These are phyloP conservation scores for Centropristis striata DNA, from an alignment of 2,113 vertebrate species.

Conservation along the genomic window DNA sequence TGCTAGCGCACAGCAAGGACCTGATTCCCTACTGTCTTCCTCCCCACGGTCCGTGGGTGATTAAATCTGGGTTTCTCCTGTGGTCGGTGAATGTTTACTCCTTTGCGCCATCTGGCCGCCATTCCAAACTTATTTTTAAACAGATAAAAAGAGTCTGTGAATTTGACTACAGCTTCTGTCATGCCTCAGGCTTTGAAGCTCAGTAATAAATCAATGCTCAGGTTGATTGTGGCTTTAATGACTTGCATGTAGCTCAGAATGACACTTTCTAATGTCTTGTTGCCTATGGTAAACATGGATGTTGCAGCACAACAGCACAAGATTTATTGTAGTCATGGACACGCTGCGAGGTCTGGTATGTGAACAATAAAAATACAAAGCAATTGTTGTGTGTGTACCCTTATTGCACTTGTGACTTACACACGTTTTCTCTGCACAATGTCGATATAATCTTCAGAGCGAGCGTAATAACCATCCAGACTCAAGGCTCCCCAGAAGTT, in stretches of 20 bases:
- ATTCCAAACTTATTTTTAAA: constrained; percentile 43
- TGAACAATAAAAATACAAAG: constrained; percentile 25
- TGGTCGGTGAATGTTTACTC: constrained; percentile 22
- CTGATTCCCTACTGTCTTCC: neutral
- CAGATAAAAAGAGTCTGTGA: constrained; percentile 17
- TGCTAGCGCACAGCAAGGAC: neutral
- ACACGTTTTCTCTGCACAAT: constrained; percentile 96
- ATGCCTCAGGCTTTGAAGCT: neutral
- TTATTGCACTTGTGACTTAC: constrained; percentile 86
- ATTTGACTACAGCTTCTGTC: constrained; percentile 5
- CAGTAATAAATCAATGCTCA: constrained; percentile 11
- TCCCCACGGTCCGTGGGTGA: neutral
- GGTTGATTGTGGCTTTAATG: neutral
- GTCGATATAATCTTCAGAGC: constrained; percentile 97
- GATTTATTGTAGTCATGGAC: constrained; percentile 18
- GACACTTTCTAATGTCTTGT: neutral
- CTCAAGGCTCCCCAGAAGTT: constrained; percentile 99
- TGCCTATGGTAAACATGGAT: constrained; percentile 7
- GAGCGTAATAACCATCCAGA: constrained; percentile 96
- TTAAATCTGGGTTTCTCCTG: constrained; percentile 31
- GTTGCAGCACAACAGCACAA: neutral
- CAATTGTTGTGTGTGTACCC: neutral
- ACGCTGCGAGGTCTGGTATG: constrained; percentile 9
- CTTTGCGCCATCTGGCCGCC: constrained; percentile 18
- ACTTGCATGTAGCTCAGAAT: constrained; percentile 3